A percentile compares a stretch with the other conserved stretches of the same genome.
Conservation (phyloP, 2,113 vertebrate species). For the Grus americana region DNA sequence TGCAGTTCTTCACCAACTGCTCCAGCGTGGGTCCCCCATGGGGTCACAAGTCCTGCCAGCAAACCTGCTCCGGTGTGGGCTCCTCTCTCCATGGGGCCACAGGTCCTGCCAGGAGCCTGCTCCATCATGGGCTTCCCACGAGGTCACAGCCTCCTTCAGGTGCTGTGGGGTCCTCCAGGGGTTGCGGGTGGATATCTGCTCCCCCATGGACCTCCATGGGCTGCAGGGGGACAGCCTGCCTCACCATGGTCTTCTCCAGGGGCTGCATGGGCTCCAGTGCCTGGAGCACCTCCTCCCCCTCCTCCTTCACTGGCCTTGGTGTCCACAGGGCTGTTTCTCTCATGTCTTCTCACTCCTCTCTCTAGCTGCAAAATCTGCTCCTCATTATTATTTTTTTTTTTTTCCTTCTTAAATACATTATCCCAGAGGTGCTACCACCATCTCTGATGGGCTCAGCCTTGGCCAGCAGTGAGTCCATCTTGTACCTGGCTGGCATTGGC, state of each 20-base stretch:
- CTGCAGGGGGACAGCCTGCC: background rate
- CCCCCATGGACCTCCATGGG: no score
- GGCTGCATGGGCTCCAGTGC: background rate
- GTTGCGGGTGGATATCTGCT: no score
- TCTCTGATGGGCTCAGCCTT: fast-evolving
- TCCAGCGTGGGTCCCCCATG: fast-evolving
- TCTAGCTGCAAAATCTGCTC: no score
- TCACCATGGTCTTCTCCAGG: background rate
- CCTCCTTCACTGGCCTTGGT: no score
- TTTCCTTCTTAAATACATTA: background rate
- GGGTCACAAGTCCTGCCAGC: background rate
- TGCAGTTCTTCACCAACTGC: no score
- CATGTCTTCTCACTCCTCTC: no score
- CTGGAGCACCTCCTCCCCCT: background rate
- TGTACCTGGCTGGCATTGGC: fast-evolving
- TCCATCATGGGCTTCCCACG: fast-evolving
- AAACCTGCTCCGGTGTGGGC: background rate
- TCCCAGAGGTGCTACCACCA: fast-evolving
- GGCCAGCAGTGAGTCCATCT: fast-evolving
- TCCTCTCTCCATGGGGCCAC: no score
- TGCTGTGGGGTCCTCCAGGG: fast-evolving
- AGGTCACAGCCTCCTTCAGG: background rate
- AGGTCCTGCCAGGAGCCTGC: background rate
- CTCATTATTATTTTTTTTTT: no score
- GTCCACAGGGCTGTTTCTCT: no score